Evolutionary conservation across 2,113 vertebrate species (phyloP).

Genomic region (Tursiops truncatus): DNA sequence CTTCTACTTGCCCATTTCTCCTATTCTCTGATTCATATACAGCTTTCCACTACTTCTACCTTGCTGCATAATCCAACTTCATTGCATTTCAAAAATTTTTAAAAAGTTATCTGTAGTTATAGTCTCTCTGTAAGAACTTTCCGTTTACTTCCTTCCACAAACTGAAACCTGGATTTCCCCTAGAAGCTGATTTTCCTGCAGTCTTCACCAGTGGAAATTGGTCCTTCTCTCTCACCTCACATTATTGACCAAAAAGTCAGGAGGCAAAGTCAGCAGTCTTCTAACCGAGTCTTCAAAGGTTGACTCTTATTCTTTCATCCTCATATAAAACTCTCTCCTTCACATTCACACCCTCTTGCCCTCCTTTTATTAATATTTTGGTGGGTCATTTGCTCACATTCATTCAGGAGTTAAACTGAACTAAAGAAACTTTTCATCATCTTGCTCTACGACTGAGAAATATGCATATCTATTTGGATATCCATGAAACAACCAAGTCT

Average conservation of each 20-base stretch:
- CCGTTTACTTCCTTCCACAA: background rate
- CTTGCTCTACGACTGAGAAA: background rate
- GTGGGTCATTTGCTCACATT: background rate
- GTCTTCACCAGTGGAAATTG: background rate
- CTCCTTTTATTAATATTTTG: background rate
- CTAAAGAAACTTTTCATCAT: background rate
- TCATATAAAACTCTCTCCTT: background rate
- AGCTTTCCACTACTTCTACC: background rate
- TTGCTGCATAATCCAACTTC: background rate
- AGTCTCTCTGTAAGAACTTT: background rate
- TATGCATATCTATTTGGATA: background rate
- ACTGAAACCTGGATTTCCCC: background rate
- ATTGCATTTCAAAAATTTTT: background rate
- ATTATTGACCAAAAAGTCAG: background rate
- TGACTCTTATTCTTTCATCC: background rate
- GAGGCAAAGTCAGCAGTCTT: background rate
- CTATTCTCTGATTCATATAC: background rate
- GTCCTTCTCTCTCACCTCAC: background rate
- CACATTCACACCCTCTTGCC: background rate
- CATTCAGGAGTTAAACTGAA: background rate
- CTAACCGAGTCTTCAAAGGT: background rate
- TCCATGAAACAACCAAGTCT: background rate
- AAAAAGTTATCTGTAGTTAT: background rate
- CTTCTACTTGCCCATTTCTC: background rate
- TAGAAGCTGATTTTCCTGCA: background rate